Conservation (phyloP, 2,113 vertebrate genomes). For the Labeo catla region DNA sequence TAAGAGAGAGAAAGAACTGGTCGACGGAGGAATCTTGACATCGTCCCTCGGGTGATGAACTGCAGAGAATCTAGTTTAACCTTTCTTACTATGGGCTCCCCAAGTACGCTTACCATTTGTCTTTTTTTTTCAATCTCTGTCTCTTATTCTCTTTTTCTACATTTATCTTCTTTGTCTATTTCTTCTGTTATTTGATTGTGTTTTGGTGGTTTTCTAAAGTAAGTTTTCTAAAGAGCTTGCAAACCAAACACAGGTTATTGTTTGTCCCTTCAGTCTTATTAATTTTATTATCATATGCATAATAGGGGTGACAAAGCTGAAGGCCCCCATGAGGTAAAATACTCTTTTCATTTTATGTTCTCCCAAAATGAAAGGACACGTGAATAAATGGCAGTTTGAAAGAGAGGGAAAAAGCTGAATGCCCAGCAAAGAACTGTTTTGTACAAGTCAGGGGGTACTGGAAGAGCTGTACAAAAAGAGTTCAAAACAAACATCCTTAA, state of each 20-base stretch:
- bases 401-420: neutral
- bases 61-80: constrained; percentile 6
- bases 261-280: neutral
- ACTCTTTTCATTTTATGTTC: neutral
- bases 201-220: neutral
- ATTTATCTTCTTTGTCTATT: constrained; percentile 11
- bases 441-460: neutral
- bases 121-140: neutral
- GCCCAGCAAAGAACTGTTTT: neutral
- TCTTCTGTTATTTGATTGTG: neutral
- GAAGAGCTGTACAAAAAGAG: neutral
- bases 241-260: neutral
- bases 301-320: neutral
- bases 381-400: neutral
- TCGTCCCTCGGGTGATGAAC: constrained; percentile 28
- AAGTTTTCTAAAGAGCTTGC: neutral
- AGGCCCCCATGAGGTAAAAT: neutral
- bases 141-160: neutral
- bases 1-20: constrained; percentile 25
- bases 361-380: neutral
- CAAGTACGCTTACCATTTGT: neutral
- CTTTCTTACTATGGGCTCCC: neutral
- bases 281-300: neutral
- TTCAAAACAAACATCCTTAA: too few relatives aligned
- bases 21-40: constrained; percentile 20